Conservation (phyloP, 2,888 invertebrate genomes). For the Hyles lineata region DNA sequence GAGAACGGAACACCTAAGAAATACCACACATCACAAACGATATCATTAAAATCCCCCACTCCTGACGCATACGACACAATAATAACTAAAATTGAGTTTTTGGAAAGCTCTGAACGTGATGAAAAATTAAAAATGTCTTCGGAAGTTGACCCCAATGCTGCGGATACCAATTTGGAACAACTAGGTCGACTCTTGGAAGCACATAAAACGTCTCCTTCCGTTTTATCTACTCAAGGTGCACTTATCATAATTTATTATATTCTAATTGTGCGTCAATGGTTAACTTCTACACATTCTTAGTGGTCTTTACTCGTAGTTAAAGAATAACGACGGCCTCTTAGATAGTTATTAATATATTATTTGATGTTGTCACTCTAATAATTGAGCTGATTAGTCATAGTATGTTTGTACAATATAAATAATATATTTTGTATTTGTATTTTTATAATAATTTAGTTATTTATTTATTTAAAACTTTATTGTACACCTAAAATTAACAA, state of each 20-base stretch:
- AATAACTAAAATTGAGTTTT: neutral
- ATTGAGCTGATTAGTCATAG: too few relatives aligned
- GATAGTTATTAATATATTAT: too few relatives aligned
- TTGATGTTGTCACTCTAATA: too few relatives aligned
- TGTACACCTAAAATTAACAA: too few relatives aligned
- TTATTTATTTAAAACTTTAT: too few relatives aligned
- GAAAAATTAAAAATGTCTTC: neutral
- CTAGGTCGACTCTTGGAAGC: conserved; percentile 22
- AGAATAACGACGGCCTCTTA: too few relatives aligned
- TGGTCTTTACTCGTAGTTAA: too few relatives aligned
- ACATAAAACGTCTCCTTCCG: neutral
- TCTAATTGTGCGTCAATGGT: too few relatives aligned
- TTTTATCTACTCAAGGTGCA: neutral
- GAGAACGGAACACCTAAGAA: conserved; percentile 64
- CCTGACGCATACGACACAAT: conserved; percentile 30
- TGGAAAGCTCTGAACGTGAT: neutral
- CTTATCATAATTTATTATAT: neutral
- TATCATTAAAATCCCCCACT: conserved; percentile 56
- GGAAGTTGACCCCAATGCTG: conserved; percentile 24
- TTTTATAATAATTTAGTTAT: too few relatives aligned
- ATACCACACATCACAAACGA: conserved; percentile 64
- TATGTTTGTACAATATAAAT: too few relatives aligned
- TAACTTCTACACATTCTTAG: too few relatives aligned
- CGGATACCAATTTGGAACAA: conserved; percentile 38
- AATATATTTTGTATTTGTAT: too few relatives aligned